These are phyloP conservation scores for Zosterops pallidus DNA, from an alignment of 2,113 vertebrate species.

Conservation along the genomic window DNA sequence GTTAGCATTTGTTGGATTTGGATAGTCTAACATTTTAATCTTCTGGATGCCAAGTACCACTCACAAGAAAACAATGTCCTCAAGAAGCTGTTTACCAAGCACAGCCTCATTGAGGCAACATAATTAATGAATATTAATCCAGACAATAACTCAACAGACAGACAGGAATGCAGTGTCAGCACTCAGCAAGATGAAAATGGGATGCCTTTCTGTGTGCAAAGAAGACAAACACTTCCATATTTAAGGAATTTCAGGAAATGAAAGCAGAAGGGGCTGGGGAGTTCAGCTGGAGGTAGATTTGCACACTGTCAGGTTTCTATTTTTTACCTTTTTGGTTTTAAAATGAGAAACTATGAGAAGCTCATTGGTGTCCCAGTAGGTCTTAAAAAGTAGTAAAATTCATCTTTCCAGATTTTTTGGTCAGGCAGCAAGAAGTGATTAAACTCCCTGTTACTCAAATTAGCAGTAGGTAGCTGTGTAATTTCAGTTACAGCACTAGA, in stretches of 20 bases:
- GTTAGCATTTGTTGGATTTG: background rate
- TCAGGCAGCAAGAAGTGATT: background rate
- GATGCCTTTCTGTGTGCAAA: background rate
- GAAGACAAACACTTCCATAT: background rate
- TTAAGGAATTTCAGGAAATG: background rate
- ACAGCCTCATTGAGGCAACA: background rate
- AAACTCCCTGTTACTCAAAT: background rate
- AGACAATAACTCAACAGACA: constrained; percentile 39
- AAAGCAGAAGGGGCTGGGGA: background rate
- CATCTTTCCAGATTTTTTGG: background rate
- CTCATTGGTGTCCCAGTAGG: background rate
- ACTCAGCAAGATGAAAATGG: constrained; percentile 13
- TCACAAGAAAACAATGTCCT: background rate
- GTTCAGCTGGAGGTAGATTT: background rate
- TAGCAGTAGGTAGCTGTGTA: background rate
- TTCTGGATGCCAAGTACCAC: background rate
- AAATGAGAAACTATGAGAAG: background rate
- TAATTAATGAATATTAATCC: constrained; percentile 54
- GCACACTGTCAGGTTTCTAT: background rate
- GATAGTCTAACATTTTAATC: constrained; percentile 6
- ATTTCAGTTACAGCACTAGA: background rate
- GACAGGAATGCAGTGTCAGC: constrained; percentile 22
- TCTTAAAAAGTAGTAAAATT: background rate
- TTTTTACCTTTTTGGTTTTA: background rate
- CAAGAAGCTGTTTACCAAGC: constrained; percentile 43